These are phyloP conservation scores for Hippopotamyrus pictus DNA, from an alignment of 2,797 vertebrate species.

Conservation along the genomic window DNA sequence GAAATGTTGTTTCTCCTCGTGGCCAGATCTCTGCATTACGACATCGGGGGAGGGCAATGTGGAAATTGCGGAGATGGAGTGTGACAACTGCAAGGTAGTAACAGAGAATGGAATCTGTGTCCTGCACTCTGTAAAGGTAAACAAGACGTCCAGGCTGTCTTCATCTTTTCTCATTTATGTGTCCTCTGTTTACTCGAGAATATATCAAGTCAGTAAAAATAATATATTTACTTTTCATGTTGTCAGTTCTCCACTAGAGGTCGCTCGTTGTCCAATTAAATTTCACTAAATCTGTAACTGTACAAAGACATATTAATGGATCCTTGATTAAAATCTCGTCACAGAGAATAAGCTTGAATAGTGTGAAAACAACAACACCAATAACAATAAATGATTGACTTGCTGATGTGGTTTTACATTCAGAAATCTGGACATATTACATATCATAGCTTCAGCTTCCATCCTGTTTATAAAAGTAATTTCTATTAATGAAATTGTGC, in stretches of 20 bases:
- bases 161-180: neutral
- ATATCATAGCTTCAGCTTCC: neutral
- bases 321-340: neutral
- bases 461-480: neutral
- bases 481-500: neutral
- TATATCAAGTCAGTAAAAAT: neutral
- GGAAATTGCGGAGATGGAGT: constrained; percentile 78
- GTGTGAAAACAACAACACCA: neutral
- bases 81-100: constrained; percentile 76
- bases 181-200: neutral
- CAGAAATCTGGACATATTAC: neutral
- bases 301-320: neutral
- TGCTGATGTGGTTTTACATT: neutral
- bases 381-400: neutral
- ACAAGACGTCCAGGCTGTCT: neutral
- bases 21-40: constrained; percentile 80
- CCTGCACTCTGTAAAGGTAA: constrained; percentile 83
- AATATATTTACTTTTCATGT: neutral
- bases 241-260: constrained; percentile 1
- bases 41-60: constrained; percentile 70
- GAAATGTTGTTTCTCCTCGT: neutral
- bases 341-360: neutral
- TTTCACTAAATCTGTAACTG: neutral
- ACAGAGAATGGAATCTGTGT: constrained; percentile 75
- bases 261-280: constrained; percentile 7